Evolutionary conservation across 35 echinoderm and acorn worm species (phyloP), one percentile per base, ranked within the genome.

Genomic region (Strongylocentrotus purpuratus): DNA sequence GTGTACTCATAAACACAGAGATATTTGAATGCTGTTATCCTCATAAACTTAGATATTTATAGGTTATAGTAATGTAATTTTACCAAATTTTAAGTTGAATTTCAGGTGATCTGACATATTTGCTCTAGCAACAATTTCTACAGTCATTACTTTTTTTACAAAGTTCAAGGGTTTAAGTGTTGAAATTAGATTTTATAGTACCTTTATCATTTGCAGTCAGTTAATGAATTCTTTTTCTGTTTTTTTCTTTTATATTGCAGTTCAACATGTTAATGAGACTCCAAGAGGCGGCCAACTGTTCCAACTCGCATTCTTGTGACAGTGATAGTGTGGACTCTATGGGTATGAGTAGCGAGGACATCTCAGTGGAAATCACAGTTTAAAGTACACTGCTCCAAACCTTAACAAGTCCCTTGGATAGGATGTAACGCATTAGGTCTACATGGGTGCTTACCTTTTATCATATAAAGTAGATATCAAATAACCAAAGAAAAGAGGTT

Each of bases 241-340:
- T n/a, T 95, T 31, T 31, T 87, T 88, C 28, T 47, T 94, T 96
- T 94, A 91, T 20, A 90, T 59, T 92, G 13, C 96, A 99, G 98
- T 97, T 99, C 88, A 98, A 98, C 94, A 99, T 99, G 98, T 88
- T 99, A 94, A 99, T 99, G 97, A 97, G 97, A 61, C 85, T 99
- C 33, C 98, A 99, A 91, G 98, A 99, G 94, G 98, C 98, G 28
- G 97, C 98, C n/a, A 97, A 99, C 92, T 98, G 96, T 86, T 94
- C 98, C 33, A 96, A 92, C 48, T 86, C 96, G 5, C 98, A 97
- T 48, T 97, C 96, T 86, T 99, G 98, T 47, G 97, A 99, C 92
- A 99, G 98, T 95, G 98, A 99, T 86, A 97, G 98, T 32, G 86
- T 99, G 32, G 96, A 98, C 65, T 98, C 97, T 65, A 92, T 97